These are phyloP conservation scores for Acronicta leporina DNA, from an alignment of 2,888 invertebrate genomes.

Conservation along the genomic window DNA sequence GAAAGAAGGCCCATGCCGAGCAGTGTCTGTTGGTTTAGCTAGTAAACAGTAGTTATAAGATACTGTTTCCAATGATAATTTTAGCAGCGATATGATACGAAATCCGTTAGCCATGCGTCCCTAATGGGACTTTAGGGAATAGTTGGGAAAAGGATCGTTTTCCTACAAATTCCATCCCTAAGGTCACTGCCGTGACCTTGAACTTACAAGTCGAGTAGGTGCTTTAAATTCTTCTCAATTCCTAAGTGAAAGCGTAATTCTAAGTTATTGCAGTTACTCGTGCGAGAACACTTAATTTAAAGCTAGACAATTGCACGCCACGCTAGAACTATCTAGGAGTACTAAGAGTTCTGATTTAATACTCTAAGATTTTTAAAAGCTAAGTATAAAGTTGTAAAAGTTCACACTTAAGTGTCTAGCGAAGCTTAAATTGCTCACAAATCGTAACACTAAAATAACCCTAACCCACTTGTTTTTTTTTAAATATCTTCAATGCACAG, in stretches of 20 bases:
- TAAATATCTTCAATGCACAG: no score
- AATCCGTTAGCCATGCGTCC: not conserved
- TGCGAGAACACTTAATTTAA: not conserved
- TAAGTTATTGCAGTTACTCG: not conserved
- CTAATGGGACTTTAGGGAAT: constrained; percentile 23
- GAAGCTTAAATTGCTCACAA: no score
- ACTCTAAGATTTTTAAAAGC: not conserved
- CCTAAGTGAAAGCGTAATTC: constrained; percentile 5
- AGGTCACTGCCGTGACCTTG: not conserved
- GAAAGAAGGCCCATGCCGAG: no score
- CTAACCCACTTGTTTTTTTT: no score
- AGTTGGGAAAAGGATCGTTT: not conserved
- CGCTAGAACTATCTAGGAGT: constrained; percentile 2
- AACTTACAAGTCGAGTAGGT: not conserved
- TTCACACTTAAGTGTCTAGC: no score
- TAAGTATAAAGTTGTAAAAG: no score
- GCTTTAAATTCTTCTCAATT: constrained; percentile 7
- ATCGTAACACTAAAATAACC: no score
- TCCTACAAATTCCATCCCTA: not conserved
- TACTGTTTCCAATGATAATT: no score
- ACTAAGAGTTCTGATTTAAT: not conserved
- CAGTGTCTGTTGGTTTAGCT: no score
- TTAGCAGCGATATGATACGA: no score
- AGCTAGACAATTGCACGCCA: constrained; percentile 2
- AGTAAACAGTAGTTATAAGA: no score